Evolutionary conservation across 2,113 vertebrate genomes (phyloP).

Genomic region (Mesitornis unicolor): DNA sequence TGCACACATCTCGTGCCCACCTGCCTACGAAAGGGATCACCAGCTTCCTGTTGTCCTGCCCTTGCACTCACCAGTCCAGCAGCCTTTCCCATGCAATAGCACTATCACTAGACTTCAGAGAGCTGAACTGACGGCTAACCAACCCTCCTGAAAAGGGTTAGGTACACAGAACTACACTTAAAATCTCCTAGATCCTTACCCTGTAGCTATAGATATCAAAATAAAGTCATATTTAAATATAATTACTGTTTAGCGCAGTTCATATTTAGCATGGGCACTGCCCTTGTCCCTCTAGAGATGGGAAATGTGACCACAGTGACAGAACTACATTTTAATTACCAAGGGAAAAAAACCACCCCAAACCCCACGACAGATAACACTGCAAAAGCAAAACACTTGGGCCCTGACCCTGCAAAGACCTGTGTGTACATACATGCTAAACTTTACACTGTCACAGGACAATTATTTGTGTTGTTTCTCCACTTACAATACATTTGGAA

Average conservation of each 20-base stretch:
- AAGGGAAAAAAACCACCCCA: neutral
- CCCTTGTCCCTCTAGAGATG: neutral
- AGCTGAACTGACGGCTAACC: neutral
- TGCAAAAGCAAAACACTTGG: neutral
- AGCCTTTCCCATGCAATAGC: neutral
- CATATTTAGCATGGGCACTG: neutral
- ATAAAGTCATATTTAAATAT: slow-evolving; percentile 5
- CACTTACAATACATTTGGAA: neutral
- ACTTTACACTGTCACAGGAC: neutral
- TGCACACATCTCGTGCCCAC: neutral
- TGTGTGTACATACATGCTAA: neutral
- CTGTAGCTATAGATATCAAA: neutral
- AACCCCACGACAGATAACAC: neutral
- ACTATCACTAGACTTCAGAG: neutral
- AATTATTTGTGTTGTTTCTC: neutral
- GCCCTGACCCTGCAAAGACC: neutral
- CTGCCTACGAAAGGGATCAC: neutral
- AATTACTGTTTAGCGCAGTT: neutral
- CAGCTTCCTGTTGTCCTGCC: neutral
- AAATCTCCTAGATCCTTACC: neutral
- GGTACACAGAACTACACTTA: neutral
- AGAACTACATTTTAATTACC: slow-evolving; percentile 11
- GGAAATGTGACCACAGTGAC: neutral
- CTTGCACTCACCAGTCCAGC: neutral
- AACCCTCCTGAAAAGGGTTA: neutral